Evolutionary conservation across 1,140 invertebrate species (phyloP).

Genomic region (Penaeus chinensis): DNA sequence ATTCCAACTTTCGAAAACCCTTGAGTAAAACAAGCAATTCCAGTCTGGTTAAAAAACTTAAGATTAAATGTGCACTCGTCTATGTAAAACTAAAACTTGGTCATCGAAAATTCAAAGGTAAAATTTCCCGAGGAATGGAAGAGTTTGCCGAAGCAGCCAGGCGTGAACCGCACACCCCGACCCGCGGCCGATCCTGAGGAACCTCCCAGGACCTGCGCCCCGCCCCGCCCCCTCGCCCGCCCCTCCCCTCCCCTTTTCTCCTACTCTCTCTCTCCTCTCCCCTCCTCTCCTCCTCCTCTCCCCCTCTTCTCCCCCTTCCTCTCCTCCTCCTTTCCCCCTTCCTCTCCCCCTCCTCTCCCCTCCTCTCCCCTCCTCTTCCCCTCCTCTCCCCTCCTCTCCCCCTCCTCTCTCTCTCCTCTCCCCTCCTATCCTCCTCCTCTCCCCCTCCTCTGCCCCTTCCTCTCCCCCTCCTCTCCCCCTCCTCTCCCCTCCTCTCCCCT

Average conservation of each 20-base stretch:
- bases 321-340: background rate
- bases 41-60: background rate
- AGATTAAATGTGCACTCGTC: constrained; percentile 60
- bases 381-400: too few species aligned
- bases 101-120: constrained; percentile 61
- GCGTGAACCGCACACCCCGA: constrained; percentile 3
- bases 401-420: background rate
- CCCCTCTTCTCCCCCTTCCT: background rate
- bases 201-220: too few species aligned
- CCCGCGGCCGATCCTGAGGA: too few species aligned
- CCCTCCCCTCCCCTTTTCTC: too few species aligned
- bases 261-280: background rate
- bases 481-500: background rate
- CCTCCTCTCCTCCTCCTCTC: background rate
- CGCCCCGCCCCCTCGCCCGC: background rate
- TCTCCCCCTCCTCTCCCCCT: too few species aligned
- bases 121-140: constrained; percentile 40
- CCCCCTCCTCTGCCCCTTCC: too few species aligned
- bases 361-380: background rate
- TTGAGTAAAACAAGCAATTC: background rate
- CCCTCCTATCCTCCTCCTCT: background rate
- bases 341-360: background rate
- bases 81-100: constrained; percentile 61
- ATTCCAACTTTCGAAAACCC: constrained; percentile 49
- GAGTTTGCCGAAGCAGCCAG: constrained; percentile 44